Percentiles rank a stretch among this genome's conserved stretches.
Conservation (phyloP, 2,113 vertebrate species). For the Oostethus manadensis region DNA sequence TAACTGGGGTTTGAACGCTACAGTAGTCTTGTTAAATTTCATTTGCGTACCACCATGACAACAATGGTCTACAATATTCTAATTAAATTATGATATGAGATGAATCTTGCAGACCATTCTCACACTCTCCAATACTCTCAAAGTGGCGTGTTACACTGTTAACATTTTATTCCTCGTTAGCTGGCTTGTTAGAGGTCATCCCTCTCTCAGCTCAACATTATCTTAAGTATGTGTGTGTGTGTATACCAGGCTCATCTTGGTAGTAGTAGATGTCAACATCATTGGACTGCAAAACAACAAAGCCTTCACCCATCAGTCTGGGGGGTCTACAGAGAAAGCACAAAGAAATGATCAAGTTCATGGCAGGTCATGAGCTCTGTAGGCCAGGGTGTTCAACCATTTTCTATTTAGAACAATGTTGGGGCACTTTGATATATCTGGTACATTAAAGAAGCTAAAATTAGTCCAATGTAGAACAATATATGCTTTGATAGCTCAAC, state of each 20-base stretch:
- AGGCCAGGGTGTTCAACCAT: background rate
- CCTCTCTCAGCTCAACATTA: background rate
- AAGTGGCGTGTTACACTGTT: background rate
- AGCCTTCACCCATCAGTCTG: conserved; percentile 96
- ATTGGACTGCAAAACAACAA: conserved; percentile 98
- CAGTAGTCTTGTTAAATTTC: too few species aligned
- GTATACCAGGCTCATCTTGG: conserved; percentile 93
- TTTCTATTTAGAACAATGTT: background rate
- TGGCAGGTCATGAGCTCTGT: background rate
- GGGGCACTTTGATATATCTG: too few species aligned
- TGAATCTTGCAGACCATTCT: background rate
- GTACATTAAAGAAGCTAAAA: too few species aligned
- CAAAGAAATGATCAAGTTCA: background rate
- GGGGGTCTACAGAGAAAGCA: conserved; percentile 77
- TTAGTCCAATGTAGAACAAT: too few species aligned
- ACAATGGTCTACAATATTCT: too few species aligned
- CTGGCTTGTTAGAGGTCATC: background rate
- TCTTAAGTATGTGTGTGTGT: background rate
- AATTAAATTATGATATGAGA: too few species aligned
- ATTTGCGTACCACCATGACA: too few species aligned
- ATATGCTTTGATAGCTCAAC: too few species aligned
- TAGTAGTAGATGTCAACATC: conserved; percentile 99
- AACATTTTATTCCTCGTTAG: background rate
- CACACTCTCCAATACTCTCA: background rate
- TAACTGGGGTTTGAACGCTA: too few species aligned